Evolutionary conservation across 2,113 vertebrate genomes (phyloP), one percentile per base, ranked within the genome.

Genomic region (Cavia aperea): DNA sequence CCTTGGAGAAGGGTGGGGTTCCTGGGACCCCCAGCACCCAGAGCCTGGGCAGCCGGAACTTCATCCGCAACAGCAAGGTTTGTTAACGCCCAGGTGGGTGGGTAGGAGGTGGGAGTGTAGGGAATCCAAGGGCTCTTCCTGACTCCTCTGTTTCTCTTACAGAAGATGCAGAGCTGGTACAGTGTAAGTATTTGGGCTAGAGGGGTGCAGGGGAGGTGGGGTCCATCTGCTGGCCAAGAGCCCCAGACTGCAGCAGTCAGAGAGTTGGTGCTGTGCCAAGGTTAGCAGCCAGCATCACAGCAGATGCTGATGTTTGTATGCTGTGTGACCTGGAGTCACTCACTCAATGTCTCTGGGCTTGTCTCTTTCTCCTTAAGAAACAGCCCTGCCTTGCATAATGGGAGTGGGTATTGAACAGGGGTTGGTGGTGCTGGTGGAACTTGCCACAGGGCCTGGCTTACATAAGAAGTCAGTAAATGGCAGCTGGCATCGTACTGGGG

Each of bases 151-250:
- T 95, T 97, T 96, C 91, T 91, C 96, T 97, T 98, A 60, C 98
- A 99, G 98, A 99, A 99, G 97, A 98, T 98, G 98, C 98, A 99
- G 97, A 99, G 98, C 98, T 99, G 98, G 98, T 99, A 99, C 97
- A 99, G 98, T 91, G 98, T 99, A 96, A 99, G 98, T 99, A 46
- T 63, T 51, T 51, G 75, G 31, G 56, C 33, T 43, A 33, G 46
- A 19, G 58, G 36, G 68, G 16, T 46, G 12, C 13, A 4, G 11
- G 36, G 89, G n/a, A 31, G 26, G 51, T 54, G 51, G 62, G 49
- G 26, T 12, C 1, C n/a, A 1, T 33, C n/a, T 31, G 24, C 60
- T 6, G 6, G 43, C 26, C 16, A 0, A 75, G 73, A 83, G 26
- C 13, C 29, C 56, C 33, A 66, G 75, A 26, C 68, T 65, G n/a